phyloP scores from a whole-genome alignment of 2,888 invertebrate species.

The Priocnemis perturbator region DNA sequence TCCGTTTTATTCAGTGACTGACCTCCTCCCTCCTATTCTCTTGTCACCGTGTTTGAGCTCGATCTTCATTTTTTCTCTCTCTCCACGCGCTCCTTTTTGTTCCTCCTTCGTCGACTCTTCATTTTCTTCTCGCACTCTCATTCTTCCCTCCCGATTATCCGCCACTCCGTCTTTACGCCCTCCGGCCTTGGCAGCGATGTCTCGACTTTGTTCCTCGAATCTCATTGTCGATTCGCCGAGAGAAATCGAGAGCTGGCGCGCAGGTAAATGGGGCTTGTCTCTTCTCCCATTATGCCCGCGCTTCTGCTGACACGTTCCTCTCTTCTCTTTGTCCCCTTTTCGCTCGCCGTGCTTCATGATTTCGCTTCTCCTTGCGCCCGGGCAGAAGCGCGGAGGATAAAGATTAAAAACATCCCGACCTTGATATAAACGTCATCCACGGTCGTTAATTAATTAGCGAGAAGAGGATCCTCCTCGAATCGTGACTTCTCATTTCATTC shows the following conservation, averaged over 20 bases:
- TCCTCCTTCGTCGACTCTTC: too few species aligned
- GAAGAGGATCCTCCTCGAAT: not conserved
- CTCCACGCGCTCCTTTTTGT: slow-evolving; percentile 3
- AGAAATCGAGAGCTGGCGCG: slow-evolving; percentile 38
- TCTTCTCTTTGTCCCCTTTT: not conserved
- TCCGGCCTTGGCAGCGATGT: slow-evolving; percentile 3
- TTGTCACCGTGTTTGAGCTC: slow-evolving; percentile 10
- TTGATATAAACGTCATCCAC: not conserved
- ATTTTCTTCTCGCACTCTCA: slow-evolving; percentile 19
- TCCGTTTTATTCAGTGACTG: slow-evolving; percentile 6
- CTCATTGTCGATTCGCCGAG: slow-evolving; percentile 32
- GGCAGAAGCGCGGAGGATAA: not conserved
- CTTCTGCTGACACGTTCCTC: not conserved
- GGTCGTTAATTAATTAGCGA: slow-evolving; percentile 1
- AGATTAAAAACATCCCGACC: slow-evolving; percentile 1
- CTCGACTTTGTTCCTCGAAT: slow-evolving; percentile 28
- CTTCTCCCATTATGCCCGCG: slow-evolving; percentile 1
- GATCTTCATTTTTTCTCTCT: not conserved
- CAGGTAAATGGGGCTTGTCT: slow-evolving; percentile 18
- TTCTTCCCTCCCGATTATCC: slow-evolving; percentile 27
- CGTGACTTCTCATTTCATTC: too few species aligned
- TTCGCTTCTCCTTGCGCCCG: not conserved
- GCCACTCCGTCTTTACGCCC: slow-evolving; percentile 30
- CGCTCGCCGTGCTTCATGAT: not conserved
- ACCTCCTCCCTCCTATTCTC: not conserved